Conservation (phyloP, 2,113 vertebrate genomes). For the Sitta europaea region DNA sequence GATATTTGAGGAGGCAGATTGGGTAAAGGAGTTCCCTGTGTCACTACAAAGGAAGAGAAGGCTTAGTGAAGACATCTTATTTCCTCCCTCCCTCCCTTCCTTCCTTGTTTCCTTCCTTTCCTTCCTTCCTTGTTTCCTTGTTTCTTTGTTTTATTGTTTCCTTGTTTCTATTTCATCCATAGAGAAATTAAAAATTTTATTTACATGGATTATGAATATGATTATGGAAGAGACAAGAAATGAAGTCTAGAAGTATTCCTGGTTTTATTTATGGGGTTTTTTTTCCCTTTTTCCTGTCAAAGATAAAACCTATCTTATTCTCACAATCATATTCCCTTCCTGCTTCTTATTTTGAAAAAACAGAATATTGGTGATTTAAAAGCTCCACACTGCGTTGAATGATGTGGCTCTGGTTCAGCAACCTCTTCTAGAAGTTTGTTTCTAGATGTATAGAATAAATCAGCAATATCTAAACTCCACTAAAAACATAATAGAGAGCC, state of each 20-base stretch:
- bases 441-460: not conserved
- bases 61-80: not conserved
- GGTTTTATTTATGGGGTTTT: not conserved
- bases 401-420: not conserved
- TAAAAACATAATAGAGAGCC: not conserved
- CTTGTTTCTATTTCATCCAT: not conserved
- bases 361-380: not conserved
- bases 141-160: too few relatives aligned
- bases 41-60: not conserved
- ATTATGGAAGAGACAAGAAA: not conserved
- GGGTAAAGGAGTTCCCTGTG: not conserved
- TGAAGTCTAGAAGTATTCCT: not conserved
- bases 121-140: not conserved
- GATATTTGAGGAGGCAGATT: not conserved
- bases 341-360: not conserved
- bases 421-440: not conserved
- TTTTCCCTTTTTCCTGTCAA: not conserved
- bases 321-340: not conserved
- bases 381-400: not conserved
- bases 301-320: not conserved
- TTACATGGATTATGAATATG: not conserved
- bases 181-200: not conserved
- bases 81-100: not conserved
- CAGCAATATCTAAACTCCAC: not conserved
- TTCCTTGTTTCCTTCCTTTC: not conserved